Evolutionary conservation across 2,888 invertebrate species (phyloP), one percentile per base, ranked within the genome.

Genomic region (Xylophagus ater): DNA sequence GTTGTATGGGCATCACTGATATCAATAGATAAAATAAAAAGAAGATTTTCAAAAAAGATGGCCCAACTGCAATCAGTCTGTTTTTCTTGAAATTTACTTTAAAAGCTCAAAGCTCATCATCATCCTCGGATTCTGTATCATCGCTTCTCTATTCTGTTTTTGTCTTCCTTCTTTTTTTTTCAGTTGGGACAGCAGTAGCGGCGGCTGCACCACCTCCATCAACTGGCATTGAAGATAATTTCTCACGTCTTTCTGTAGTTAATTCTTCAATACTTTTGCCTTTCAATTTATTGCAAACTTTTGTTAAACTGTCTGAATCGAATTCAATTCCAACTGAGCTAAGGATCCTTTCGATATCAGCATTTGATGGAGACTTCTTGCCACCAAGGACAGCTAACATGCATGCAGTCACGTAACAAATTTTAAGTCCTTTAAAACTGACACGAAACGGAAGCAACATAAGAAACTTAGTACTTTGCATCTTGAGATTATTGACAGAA

Each of bases 391-490:
- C 83, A 67, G 93, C 90, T 66, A 96, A 76, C 60, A 94, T 72
- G 70, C 96, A 97, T 74, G 96, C 96, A 78, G 94, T 93, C 77
- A 97, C 92, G 93, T 96, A 96, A 88, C 96, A 92, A 96, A 96
- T 96, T 78, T 82, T 78, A 42, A 82, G 82, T 81, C 81, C 81
- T 68, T 58, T 49, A 53, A 68, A 68, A 34, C 63, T 63, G 83
- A 83, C 83, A 78, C 82, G 82, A 83, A 83, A 83, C 83, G 82
- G 75, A 79, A 68, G 62, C 58, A 56, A 66, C 70, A 61, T 53
- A 52, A 50, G 51, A 52, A 51, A 53, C 54, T 55, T 13, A 50
- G 55, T 57, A 57, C 60, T 61, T 55, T 56, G 54, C 57, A 54
- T 52, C 52, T 51, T 52, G 49, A 56, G 56, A 56, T 49, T 46